phyloP scores from a whole-genome alignment of 2,113 vertebrate species.

The Athene noctua region DNA sequence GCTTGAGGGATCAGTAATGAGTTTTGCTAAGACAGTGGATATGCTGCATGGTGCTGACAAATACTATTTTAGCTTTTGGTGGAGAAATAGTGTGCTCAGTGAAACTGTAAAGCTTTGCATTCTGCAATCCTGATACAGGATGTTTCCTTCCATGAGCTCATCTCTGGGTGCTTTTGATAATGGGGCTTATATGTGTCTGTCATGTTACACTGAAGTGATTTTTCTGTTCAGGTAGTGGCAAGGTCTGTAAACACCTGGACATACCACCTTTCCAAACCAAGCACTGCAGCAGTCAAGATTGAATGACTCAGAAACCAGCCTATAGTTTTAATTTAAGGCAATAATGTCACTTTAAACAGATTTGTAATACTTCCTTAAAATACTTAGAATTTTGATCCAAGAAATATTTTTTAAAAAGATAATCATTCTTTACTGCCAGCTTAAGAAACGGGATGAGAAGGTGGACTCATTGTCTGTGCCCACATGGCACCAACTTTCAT shows the following conservation, averaged over 20 bases:
- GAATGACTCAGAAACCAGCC: background rate
- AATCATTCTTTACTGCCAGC: background rate
- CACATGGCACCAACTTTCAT: background rate
- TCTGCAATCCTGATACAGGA: background rate
- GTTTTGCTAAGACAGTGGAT: background rate
- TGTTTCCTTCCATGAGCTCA: background rate
- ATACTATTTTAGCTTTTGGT: background rate
- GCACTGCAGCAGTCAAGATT: background rate
- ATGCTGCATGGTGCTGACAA: background rate
- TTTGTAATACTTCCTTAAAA: background rate
- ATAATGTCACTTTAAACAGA: background rate
- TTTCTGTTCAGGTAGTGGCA: background rate
- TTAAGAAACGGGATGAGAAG: background rate
- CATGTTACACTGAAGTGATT: background rate
- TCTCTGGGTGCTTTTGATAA: background rate
- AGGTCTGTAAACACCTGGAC: background rate
- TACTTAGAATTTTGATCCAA: background rate
- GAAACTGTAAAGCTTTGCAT: background rate
- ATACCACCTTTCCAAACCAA: background rate
- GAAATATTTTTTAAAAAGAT: background rate
- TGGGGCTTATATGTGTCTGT: fast-evolving
- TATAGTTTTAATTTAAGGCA: background rate
- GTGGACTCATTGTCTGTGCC: background rate
- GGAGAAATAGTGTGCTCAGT: background rate
- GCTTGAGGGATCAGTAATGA: background rate